Evolutionary conservation across 2,888 invertebrate species (phyloP).

Genomic region (Aproaerema taeniolella): DNA sequence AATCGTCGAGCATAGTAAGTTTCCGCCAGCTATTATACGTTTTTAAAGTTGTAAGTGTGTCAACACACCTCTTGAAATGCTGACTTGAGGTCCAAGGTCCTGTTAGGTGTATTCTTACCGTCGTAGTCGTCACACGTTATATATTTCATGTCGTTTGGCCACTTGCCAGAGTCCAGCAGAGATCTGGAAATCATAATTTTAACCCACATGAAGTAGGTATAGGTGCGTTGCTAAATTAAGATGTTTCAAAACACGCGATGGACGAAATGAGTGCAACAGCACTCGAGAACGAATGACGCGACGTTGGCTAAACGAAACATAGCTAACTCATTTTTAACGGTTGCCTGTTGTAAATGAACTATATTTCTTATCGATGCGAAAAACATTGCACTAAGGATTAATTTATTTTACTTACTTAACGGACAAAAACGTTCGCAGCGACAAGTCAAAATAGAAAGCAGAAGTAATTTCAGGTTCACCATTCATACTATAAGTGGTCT

Average conservation of each 20-base stretch:
- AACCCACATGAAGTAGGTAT: constrained; percentile 54
- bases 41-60: constrained; percentile 24
- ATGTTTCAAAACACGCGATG: constrained; percentile 44
- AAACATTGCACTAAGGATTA: no score
- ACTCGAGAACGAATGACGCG: no score
- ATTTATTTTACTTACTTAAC: no score
- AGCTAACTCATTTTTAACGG: no score
- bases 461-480: constrained; percentile 85
- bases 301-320: not conserved
- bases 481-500: constrained; percentile 84
- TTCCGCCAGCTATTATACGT: not conserved
- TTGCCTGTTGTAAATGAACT: no score
- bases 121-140: constrained; percentile 88
- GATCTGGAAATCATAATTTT: constrained; percentile 76
- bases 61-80: constrained; percentile 81
- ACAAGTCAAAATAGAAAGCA: constrained; percentile 93
- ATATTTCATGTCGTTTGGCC: constrained; percentile 85
- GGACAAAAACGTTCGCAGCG: constrained; percentile 83
- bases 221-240: constrained; percentile 57
- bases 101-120: constrained; percentile 85
- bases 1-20: no score
- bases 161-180: constrained; percentile 83
- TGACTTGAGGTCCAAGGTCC: constrained; percentile 83
- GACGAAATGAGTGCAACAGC: constrained; percentile 40
- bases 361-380: no score